Base-by-base conservation (phyloP, 2,888 invertebrate species). In the Melinopterus prodromus region DNA sequence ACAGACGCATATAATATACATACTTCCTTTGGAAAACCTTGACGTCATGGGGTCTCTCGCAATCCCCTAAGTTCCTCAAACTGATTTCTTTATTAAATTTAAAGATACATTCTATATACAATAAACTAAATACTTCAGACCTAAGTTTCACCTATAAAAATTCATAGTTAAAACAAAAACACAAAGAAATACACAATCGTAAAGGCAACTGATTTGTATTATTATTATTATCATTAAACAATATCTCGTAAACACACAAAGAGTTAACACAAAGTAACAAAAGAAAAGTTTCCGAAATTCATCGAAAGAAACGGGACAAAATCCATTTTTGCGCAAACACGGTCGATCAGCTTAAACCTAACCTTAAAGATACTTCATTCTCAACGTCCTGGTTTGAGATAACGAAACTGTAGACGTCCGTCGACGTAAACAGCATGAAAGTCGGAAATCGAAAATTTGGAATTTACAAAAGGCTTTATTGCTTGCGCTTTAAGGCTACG, bases 401-500 rank as follows among this genome's bases (percentile, higher is more conserved):
- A 53, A 53, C 53, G 12, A 53, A 53, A 53, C 53, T 53, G 53
- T 53, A 53, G 3, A 53, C 53, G 53, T 4, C 7, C 53, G 12
- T 53, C 53, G 53, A 12, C 7, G 53, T 53, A 53, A 4, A 53
- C 12, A 53, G 53, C 5, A 74, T 26, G 37, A 26, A 74, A 74
- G n/a, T 71, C 26, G 15, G 71, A 4, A 71, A 9, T 71, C 26
- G 26, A 71, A 71, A 14, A 71, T 71, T 71, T 14, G 71, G 26
- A 71, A 71, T 71, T 36, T 36, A 74, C 74, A 36, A 26, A 74
- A 26, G 37, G n/a, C 7, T 26, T 74, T 26, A 35, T 74, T 74
- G 37, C 37, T n/a, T 71, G 38, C 76, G 38, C 38, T 70, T 81
- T 82, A 83, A 77, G 84, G 83, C 76, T 80, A 84, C 79, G 83